A percentile compares a stretch with the other conserved stretches of the same genome.
phyloP scores from a whole-genome alignment of 1,140 invertebrate species.

The Rhynchophorus ferrugineus region DNA sequence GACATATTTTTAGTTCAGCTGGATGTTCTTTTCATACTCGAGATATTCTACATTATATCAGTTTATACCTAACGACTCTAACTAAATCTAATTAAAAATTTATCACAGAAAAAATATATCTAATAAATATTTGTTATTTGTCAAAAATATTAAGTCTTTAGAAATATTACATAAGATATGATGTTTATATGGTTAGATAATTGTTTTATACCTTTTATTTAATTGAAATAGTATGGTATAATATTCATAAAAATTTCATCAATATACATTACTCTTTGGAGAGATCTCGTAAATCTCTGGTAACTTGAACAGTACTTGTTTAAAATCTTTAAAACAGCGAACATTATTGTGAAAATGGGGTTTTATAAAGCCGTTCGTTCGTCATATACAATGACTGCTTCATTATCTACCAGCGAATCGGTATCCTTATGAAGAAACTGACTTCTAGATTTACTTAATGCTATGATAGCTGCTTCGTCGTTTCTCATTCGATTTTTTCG shows the following conservation, averaged over 20 bases:
- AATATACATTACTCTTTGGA: too few species aligned
- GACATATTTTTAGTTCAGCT: too few species aligned
- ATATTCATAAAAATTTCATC: too few species aligned
- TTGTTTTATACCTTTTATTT: too few species aligned
- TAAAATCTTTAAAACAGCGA: neutral
- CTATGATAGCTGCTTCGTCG: constrained; percentile 67
- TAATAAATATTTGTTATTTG: neutral
- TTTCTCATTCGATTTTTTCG: constrained; percentile 65
- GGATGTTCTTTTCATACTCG: too few species aligned
- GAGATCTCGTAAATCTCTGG: too few species aligned
- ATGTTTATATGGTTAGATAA: too few species aligned
- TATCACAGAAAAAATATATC: neutral
- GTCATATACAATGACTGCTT: constrained; percentile 66
- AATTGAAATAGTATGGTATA: too few species aligned
- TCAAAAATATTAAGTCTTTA: neutral
- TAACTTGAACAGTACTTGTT: too few species aligned
- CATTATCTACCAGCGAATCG: constrained; percentile 54
- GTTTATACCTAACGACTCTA: neutral
- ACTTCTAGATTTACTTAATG: constrained; percentile 61
- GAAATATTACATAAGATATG: neutral
- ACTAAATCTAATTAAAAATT: neutral
- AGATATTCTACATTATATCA: too few species aligned
- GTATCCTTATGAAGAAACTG: constrained; percentile 55
- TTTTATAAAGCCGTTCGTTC: constrained; percentile 56
- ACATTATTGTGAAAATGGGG: neutral